Percentiles rank a stretch among this genome's conserved stretches.
Evolutionary conservation across 2,113 vertebrate species (phyloP).

Genomic region (Equus przewalskii): DNA sequence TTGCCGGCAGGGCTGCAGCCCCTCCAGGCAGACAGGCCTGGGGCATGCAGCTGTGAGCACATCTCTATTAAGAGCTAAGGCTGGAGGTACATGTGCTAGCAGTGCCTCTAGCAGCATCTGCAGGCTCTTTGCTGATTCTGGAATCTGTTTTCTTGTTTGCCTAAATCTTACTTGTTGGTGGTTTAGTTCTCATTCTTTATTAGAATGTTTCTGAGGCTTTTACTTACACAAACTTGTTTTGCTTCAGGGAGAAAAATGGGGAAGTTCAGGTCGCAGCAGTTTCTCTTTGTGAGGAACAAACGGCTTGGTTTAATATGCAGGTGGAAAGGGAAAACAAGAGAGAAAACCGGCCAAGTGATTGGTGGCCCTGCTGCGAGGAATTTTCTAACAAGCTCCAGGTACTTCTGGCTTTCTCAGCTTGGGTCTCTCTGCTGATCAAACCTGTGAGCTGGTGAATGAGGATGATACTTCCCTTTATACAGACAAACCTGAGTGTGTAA

Average conservation of each 20-base stretch:
- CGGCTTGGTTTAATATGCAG: not conserved
- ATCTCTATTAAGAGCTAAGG: not conserved
- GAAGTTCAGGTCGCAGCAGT: slow-evolving; percentile 4
- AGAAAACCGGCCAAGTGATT: not conserved
- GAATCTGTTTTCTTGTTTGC: slow-evolving; percentile 47
- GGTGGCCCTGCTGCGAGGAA: not conserved
- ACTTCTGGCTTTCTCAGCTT: not conserved
- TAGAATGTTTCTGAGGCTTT: slow-evolving; percentile 61
- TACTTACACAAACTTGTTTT: slow-evolving; percentile 57
- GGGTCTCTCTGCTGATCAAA: not conserved
- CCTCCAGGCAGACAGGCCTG: not conserved
- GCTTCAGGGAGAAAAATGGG: slow-evolving; percentile 53
- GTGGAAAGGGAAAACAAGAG: not conserved
- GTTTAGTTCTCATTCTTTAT: slow-evolving; percentile 50
- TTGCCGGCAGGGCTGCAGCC: not conserved
- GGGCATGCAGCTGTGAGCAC: not conserved
- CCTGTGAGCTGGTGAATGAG: not conserved
- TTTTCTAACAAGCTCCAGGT: slow-evolving; percentile 1
- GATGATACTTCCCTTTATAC: not conserved
- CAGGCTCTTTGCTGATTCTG: slow-evolving; percentile 15
- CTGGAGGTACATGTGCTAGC: not conserved
- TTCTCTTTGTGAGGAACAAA: slow-evolving; percentile 23
- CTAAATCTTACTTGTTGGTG: not conserved
- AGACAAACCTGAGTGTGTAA: slow-evolving; percentile 8
- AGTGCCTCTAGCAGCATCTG: not conserved